Evolutionary conservation across 2,888 invertebrate species (phyloP), one percentile per base, ranked within the genome.

Genomic region (Trichogramma dendrolimi): DNA sequence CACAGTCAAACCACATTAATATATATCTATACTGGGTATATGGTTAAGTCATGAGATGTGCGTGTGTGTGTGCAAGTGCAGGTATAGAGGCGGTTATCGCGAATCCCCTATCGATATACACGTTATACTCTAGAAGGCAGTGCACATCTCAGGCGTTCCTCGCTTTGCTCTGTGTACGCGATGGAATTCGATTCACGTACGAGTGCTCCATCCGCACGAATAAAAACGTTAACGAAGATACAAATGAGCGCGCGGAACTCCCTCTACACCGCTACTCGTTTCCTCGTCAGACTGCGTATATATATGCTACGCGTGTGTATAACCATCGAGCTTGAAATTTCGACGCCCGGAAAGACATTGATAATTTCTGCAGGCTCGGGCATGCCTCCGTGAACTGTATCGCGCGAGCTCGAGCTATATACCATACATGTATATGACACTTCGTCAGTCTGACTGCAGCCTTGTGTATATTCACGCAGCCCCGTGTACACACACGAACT

Each of bases 211-310:
- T 43, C 11, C 55, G 46, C 42, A 39, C 54, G 58, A 55, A 46
- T 58, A 60, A 62, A 62, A 62, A 62, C 62, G 52, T 60, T 62
- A 65, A 62, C 64, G 62, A 60, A 60, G 60, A 58, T 58, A 62
- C 58, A 65, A 62, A 65, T 58, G 55, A 58, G 40, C 41, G 14
- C 4, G n/a, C n/a, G 41, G 4, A 52, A 38, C 27, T 27, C 27
- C 27, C 27, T 27, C 27, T 27, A 27, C 27, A 27, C 27, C 27
- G 27, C 27, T 27, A 27, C 27, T 27, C 27, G 27, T 27, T 27
- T 27, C 27, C 27, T 27, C 27, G 27, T 27, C 27, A 27, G 27
- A 27, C 27, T 27, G 3, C 27, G 14, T 14, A 14, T 14, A 14
- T 14, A 14, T 14, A 14, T 14, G 27, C 27, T 27, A 27, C 27